Conservation (phyloP, 1,140 invertebrate genomes). For the Euura saliciscinereae region DNA sequence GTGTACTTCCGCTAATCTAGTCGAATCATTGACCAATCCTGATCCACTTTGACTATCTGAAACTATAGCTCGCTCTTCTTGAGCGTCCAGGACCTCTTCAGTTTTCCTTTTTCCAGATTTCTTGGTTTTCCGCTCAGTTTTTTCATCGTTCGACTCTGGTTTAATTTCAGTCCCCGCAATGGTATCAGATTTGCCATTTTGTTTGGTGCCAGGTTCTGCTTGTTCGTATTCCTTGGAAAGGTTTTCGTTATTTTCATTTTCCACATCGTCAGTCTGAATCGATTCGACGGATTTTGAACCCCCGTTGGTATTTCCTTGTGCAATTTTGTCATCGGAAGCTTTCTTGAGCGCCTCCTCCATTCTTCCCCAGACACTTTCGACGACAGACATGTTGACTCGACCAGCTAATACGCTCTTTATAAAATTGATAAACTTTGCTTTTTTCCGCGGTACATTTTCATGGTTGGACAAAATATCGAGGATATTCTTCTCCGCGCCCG, state of each 20-base stretch:
- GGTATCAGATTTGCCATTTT: constrained; percentile 22
- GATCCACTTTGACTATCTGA: constrained; percentile 22
- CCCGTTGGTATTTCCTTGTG: constrained; percentile 32
- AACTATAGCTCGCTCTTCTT: constrained; percentile 7
- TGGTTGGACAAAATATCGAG: constrained; percentile 75
- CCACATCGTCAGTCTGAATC: constrained; percentile 40
- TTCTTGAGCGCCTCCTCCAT: constrained; percentile 71
- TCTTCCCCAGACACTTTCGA: constrained; percentile 72
- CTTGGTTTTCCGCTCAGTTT: constrained; percentile 11
- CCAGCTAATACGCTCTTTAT: constrained; percentile 66
- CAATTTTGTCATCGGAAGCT: constrained; percentile 46
- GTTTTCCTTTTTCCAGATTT: constrained; percentile 20
- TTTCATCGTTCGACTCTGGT: constrained; percentile 15
- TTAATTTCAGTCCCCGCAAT: constrained; percentile 17
- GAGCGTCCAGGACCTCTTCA: neutral
- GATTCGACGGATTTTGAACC: neutral
- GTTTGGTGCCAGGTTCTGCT: constrained; percentile 24
- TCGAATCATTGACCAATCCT: neutral
- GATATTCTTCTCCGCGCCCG: constrained; percentile 65
- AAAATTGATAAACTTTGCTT: constrained; percentile 86
- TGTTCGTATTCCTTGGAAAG: constrained; percentile 38
- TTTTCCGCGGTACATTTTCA: constrained; percentile 92
- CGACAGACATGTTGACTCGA: constrained; percentile 61
- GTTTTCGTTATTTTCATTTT: constrained; percentile 54
- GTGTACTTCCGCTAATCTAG: neutral